These are phyloP conservation scores for Cisticola juncidis DNA, from an alignment of 2,113 vertebrate genomes.

Conservation along the genomic window DNA sequence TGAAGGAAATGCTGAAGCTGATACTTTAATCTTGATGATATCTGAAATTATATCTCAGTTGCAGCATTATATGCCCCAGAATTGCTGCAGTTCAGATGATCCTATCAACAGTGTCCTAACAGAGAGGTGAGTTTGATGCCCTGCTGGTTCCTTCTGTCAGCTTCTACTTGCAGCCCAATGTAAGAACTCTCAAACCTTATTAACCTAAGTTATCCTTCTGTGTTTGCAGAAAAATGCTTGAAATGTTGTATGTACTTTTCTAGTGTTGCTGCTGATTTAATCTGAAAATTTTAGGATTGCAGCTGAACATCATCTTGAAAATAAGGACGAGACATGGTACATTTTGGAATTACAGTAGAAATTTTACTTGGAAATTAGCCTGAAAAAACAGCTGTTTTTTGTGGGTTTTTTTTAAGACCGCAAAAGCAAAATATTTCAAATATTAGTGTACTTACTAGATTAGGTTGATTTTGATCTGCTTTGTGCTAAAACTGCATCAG, in stretches of 20 bases:
- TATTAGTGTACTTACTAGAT: not conserved
- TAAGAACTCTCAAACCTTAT: not conserved
- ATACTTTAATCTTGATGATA: not conserved
- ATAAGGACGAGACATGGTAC: not conserved
- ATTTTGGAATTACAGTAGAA: not conserved
- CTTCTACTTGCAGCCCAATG: not conserved
- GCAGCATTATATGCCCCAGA: not conserved
- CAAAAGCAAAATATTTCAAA: not conserved
- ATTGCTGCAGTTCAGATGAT: not conserved
- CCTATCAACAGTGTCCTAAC: not conserved
- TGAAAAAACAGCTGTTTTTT: not conserved
- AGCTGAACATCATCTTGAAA: not conserved
- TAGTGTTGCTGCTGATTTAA: not conserved
- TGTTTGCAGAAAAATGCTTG: not conserved
- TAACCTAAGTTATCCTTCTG: not conserved
- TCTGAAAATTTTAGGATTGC: not conserved
- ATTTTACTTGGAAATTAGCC: not conserved
- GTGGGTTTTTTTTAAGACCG: not conserved
- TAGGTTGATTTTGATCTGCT: not conserved
- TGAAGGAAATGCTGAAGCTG: not conserved
- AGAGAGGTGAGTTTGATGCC: slow-evolving; percentile 59
- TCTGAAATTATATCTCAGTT: slow-evolving; percentile 32
- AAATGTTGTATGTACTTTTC: not conserved
- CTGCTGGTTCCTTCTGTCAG: not conserved
- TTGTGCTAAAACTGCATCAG: not conserved